Evolutionary conservation across 2,113 vertebrate species (phyloP).

Genomic region (Sialia sialis): DNA sequence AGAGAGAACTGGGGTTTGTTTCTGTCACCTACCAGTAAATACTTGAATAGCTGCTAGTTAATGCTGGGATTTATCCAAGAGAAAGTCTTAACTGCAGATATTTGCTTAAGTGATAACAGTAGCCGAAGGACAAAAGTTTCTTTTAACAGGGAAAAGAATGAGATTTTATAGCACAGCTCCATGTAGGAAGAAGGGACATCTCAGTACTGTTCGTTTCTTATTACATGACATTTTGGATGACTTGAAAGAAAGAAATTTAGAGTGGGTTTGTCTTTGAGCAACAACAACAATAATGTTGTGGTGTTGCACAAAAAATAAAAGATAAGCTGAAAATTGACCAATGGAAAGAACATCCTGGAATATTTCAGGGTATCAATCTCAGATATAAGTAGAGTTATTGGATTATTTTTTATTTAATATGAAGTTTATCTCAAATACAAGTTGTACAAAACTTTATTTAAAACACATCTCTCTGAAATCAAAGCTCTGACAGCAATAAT

Average conservation of each 20-base stretch:
- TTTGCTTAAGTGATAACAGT: background rate
- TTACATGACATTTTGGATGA: background rate
- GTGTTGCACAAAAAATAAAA: background rate
- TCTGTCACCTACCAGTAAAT: background rate
- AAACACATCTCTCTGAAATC: background rate
- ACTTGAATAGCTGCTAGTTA: background rate
- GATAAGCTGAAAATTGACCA: background rate
- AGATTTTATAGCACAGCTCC: background rate
- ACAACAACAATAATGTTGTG: background rate
- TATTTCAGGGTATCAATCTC: background rate
- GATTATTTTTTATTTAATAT: background rate
- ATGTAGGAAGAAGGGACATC: background rate
- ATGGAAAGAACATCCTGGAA: background rate
- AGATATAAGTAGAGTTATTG: fast-evolving
- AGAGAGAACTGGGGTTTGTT: background rate
- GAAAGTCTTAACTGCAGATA: background rate
- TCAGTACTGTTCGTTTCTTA: background rate
- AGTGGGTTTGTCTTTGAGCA: background rate
- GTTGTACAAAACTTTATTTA: background rate
- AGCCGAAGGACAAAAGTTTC: background rate
- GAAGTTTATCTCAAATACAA: background rate
- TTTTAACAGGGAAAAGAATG: background rate
- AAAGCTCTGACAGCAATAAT: background rate
- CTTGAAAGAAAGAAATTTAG: background rate
- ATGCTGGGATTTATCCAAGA: background rate